Evolutionary conservation across 2,888 invertebrate species (phyloP).

Genomic region (Folsomia candida): DNA sequence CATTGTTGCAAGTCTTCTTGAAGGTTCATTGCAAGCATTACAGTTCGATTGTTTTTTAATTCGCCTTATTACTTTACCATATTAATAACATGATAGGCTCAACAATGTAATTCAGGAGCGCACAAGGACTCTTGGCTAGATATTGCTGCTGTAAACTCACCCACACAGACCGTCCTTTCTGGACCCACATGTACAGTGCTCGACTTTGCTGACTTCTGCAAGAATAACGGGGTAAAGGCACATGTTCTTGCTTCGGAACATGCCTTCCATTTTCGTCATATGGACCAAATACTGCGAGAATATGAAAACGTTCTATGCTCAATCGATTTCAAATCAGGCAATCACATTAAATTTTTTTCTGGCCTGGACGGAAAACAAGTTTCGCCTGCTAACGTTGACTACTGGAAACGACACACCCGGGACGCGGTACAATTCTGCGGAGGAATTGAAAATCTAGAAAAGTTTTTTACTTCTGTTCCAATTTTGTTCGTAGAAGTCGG

Average conservation of each 20-base stretch:
- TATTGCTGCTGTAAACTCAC: not conserved
- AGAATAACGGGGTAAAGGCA: conserved; percentile 18
- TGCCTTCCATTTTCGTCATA: conserved; percentile 40
- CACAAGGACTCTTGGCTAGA: conserved; percentile 26
- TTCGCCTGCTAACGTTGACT: not conserved
- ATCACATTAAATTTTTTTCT: conserved; percentile 28
- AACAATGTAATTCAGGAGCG: too few relatives aligned
- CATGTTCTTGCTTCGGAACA: conserved; percentile 30
- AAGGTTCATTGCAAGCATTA: not conserved
- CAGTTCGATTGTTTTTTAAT: too few relatives aligned
- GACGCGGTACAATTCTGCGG: conserved; percentile 15
- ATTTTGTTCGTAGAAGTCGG: not conserved
- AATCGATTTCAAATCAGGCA: not conserved
- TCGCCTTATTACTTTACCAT: too few relatives aligned
- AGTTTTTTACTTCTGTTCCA: not conserved
- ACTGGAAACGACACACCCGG: not conserved
- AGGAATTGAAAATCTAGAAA: not conserved
- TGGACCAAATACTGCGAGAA: conserved; percentile 34
- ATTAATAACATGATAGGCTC: too few relatives aligned
- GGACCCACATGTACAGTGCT: conserved; percentile 19
- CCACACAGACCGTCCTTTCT: too few relatives aligned
- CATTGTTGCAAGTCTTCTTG: not conserved
- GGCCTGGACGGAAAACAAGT: not conserved
- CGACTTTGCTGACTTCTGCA: conserved; percentile 23
- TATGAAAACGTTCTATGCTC: conserved; percentile 25